These are phyloP conservation scores for Corynorhinus townsendii DNA, from an alignment of 2,113 vertebrate species.

Conservation along the genomic window DNA sequence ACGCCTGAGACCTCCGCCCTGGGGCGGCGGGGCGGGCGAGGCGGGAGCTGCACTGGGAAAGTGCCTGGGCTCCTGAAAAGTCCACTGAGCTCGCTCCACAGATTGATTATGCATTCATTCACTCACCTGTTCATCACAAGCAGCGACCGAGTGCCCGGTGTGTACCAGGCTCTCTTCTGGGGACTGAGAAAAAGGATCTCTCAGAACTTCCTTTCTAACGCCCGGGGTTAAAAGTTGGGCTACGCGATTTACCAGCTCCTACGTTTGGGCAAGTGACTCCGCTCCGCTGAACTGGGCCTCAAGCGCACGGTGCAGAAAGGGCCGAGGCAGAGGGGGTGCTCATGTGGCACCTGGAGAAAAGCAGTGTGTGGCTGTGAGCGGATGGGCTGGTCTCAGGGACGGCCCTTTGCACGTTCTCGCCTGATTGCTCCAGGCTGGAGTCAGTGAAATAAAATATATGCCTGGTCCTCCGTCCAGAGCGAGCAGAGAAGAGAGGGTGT, in stretches of 20 bases:
- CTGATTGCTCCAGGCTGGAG: not conserved
- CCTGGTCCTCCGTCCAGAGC: not conserved
- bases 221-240: not conserved
- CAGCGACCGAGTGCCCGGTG: too few relatives aligned
- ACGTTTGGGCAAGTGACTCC: not conserved
- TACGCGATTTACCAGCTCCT: not conserved
- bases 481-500: not conserved
- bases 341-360: not conserved
- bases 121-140: not conserved
- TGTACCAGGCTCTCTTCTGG: not conserved
- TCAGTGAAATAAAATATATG: not conserved
- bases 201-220: not conserved
- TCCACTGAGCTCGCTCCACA: not conserved
- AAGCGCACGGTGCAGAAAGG: not conserved
- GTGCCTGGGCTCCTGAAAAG: not conserved
- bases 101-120: not conserved
- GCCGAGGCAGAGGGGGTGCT: not conserved
- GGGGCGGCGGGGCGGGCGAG: not conserved
- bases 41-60: rapidly evolving
- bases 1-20: not conserved
- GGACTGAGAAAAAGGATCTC: not conserved
- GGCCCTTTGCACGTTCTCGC: not conserved
- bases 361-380: too few relatives aligned
- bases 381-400: not conserved
- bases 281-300: not conserved